Evolutionary conservation across 1,140 invertebrate species (phyloP), one percentile per base, ranked within the genome.

Genomic region (Camponotus pennsylvanicus): DNA sequence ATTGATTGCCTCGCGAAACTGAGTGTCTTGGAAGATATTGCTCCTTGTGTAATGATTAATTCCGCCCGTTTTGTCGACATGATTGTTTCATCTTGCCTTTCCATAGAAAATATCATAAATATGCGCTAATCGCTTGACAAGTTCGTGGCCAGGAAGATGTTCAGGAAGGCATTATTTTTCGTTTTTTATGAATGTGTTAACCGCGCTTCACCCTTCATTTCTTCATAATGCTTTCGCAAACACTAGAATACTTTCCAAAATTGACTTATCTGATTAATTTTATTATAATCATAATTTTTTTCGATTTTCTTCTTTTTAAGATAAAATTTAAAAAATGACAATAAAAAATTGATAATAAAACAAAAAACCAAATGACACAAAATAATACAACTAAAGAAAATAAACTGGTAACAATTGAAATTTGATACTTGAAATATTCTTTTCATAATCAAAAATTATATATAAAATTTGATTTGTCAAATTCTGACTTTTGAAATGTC

Each of bases 71-170:
- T 79, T 90, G 71, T 85, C 87, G 49, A 90, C 89, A 86, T 87
- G 89, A 92, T 92, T 85, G 83, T 93, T 93, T 94, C 89, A 92
- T 94, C 94, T 94, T 94, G 93, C 93, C 94, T 92, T 91, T 92
- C 90, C 90, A 84, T 93, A 93, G 90, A 92, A 92, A 61, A 87
- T 89, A 91, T 91, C 86, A 79, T 88, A 86, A 91, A 88, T 59
- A 89, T 86, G 73, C 80, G 71, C 90, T 84, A 86, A 89, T 90
- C 69, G 69, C 63, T 69, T 73, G 78, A 83, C 82, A 90, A 87
- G 91, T 86, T 88, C 86, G 84, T 90, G 91, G 92, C 91, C 92
- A 91, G 88, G 76, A 91, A 88, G 67, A 85, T 84, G 80, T 64
- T 42, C 3, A 61, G 40, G 37, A 61, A 45, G 42, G 15, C 21